Base-by-base conservation (phyloP, 37 sponge, comb jelly and placozoan genomes). In the Crambe crambe region DNA sequence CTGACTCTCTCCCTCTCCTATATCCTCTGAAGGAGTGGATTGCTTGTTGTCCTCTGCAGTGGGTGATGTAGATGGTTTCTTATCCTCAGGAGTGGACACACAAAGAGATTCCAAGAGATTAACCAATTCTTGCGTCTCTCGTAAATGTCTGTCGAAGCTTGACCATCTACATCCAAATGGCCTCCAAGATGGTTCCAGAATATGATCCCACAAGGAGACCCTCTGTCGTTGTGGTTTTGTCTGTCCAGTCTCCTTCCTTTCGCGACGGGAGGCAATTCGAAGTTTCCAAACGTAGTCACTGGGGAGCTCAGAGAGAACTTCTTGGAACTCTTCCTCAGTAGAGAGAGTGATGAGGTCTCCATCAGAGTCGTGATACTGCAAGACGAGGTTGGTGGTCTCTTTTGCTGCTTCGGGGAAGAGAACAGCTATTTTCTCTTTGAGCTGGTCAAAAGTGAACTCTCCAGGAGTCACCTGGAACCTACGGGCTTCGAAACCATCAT, bases 261-360 rank as follows among this genome's bases (percentile, higher is more conserved):
- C n/a, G 17, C 18, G 10, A 18, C n/a, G 64, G 64, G 64, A 23
- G 8, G 9, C 29, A 42, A 74, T 56, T 38, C 58, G 57, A 0
- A 83, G 40, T 41, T 66, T 64, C 68, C 67, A 66, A 15, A 64
- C 68, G 15, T 25, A 56, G 37, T 64, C 76, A 23, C 51, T 30
- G 2, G 69, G 84, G 0, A 75, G 41, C 23, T 44, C 40, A 9
- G 69, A 40, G 22, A 83, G 65, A n/a, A 69, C 84, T 32, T 56
- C 70, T 5, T 63, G 74, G 1, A 83, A 47, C 56, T 83, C 84
- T 35, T 75, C 68, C 41, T 83, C 69, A 17, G 84, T 65, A 21
- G 84, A 83, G 51, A 83, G 51, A 3, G 84, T 47, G 41, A 83
- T 65, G 47, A 83, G 40, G 68, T 83, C 84, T 32, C 84, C 84